Conservation (phyloP, 2,797 vertebrate genomes). For the Zalophus californianus region DNA sequence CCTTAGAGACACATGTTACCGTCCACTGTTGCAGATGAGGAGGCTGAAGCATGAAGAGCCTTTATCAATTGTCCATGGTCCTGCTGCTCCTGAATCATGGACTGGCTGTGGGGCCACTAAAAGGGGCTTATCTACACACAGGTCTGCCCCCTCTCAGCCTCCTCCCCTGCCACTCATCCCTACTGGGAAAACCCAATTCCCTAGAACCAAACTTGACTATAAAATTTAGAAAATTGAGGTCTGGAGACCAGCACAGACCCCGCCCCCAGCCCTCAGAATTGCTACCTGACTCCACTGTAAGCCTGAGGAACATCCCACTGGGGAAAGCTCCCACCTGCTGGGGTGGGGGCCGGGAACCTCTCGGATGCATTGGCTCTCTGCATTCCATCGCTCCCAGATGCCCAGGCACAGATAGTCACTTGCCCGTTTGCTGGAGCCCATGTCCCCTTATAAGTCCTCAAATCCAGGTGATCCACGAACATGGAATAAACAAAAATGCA, state of each 20-base stretch:
- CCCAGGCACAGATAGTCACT: background rate
- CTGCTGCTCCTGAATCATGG: background rate
- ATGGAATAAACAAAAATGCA: background rate
- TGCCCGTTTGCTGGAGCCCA: background rate
- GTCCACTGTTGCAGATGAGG: background rate
- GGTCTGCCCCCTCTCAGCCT: background rate
- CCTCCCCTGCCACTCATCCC: background rate
- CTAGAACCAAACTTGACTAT: background rate
- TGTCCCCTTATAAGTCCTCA: background rate
- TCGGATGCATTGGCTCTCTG: rapidly evolving
- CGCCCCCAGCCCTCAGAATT: background rate
- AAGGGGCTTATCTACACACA: background rate
- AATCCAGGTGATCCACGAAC: background rate
- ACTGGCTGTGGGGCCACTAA: background rate
- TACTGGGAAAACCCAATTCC: background rate
- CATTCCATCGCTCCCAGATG: rapidly evolving
- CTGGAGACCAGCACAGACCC: background rate
- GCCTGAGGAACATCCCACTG: rapidly evolving
- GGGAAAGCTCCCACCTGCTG: background rate
- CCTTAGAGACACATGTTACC: too few species aligned
- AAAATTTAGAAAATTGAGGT: background rate
- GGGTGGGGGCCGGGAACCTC: background rate
- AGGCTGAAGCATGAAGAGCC: background rate
- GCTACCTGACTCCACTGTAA: background rate
- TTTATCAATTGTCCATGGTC: background rate